Evolutionary conservation across 2,797 vertebrate genomes (phyloP), one percentile per base, ranked within the genome.

Genomic region (Semaprochilodus insignis): DNA sequence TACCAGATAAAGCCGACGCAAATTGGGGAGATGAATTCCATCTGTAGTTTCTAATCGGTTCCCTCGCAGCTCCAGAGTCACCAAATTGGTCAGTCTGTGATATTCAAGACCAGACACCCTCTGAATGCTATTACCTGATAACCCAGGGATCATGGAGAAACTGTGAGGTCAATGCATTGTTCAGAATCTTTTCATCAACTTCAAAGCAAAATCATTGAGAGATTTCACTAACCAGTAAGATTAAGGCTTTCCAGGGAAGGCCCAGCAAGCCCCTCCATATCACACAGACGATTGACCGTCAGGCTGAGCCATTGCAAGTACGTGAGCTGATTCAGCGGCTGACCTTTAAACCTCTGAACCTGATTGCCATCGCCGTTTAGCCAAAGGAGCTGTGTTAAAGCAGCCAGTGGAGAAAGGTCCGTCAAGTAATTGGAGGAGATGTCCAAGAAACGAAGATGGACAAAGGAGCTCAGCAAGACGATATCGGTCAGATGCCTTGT

Each of bases 371-470:
- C 97, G 84, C 94, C 96, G 89, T 97, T 97, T 82, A 99, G 93
- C 97, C 96, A 98, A 52, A 99, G 95, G 72, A 99, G 93, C 60
- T 98, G 95, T 0, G 92, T 96, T 80, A 99, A 94, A 65, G 83
- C 77, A 40, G 91, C 92, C 89, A 99, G 88, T 0, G 97, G 94
- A 31, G 94, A 93, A 73, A 99, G 91, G 91, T 98, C 97, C 13
- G 86, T 88, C 21, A 99, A 87, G 75, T 91, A 90, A 91, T 99
- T 99, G 83, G 93, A 94, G 59, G 97, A 97, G 75, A 99, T 14
- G 85, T 99, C 97, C 93, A 99, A 93, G 8, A 97, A 99, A 40
- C 96, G 95, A 83, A 99, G 90, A 84, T 99, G 97, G 90, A 96
- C 88, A 83, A 94, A 99, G 83, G 81, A 88, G 84, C 92, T 81